Conservation (phyloP, 2,113 vertebrate genomes). For the Thalassarche chlororhynchos region DNA sequence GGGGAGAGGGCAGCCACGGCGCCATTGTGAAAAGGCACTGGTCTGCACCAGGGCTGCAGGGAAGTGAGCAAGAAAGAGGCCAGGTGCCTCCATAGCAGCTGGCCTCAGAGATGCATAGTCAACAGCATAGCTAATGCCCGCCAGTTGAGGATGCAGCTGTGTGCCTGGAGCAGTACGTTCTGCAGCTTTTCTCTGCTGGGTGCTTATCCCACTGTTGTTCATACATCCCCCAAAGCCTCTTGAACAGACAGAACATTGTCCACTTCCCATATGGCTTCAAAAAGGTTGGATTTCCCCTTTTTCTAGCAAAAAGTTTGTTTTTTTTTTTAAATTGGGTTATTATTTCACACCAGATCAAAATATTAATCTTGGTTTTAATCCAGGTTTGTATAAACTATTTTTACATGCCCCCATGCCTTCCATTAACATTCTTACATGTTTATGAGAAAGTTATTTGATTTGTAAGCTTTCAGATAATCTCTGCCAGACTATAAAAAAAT, state of each 20-base stretch:
- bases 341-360: neutral
- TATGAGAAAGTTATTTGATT: neutral
- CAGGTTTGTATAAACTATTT: neutral
- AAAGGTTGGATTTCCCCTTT: neutral
- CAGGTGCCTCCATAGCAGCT: neutral
- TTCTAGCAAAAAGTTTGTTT: neutral
- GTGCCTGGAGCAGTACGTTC: neutral
- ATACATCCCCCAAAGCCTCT: neutral
- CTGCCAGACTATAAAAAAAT: neutral
- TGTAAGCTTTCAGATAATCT: neutral
- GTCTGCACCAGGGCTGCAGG: neutral
- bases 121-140: neutral
- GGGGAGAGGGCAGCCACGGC: fast-evolving
- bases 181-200: neutral
- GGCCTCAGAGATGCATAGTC: neutral
- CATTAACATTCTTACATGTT: neutral
- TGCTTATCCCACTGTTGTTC: neutral
- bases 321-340: neutral
- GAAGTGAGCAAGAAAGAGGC: neutral
- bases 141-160: neutral
- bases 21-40: fast-evolving
- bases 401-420: neutral
- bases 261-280: neutral
- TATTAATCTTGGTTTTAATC: neutral
- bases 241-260: neutral